These are phyloP conservation scores for Pristionchus arcanus DNA, from an alignment of 2,888 invertebrate species.

Conservation along the genomic window DNA sequence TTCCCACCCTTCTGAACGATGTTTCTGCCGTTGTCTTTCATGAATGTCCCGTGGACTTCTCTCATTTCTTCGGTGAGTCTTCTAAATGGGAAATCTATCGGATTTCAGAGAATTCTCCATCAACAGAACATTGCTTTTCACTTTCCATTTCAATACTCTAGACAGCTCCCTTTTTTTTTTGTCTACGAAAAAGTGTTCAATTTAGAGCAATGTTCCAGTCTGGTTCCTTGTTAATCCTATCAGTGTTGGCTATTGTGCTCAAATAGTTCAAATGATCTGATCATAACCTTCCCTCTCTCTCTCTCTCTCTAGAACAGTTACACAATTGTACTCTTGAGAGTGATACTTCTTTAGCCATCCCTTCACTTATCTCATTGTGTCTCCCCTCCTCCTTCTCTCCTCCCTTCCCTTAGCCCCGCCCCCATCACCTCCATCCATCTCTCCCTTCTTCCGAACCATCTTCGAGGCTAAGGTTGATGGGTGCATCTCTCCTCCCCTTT, in stretches of 20 bases:
- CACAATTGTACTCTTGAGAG: not conserved
- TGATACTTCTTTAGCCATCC: slow-evolving; percentile 10
- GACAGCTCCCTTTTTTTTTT: not conserved
- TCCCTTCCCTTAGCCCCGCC: not conserved
- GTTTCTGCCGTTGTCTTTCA: not conserved
- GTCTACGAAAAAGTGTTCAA: not conserved
- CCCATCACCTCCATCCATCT: not conserved
- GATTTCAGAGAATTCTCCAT: not conserved
- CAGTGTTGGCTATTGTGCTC: not conserved
- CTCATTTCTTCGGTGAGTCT: not conserved
- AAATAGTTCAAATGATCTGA: not conserved
- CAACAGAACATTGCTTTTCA: not conserved
- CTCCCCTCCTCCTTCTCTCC: not conserved
- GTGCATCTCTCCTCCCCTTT: not conserved
- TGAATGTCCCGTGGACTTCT: not conserved
- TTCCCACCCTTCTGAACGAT: not conserved
- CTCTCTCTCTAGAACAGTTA: not conserved
- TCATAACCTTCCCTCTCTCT: not conserved
- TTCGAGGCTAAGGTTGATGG: not conserved
- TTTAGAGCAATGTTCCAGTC: not conserved
- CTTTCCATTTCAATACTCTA: not conserved
- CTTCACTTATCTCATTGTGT: not conserved
- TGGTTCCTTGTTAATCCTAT: not conserved
- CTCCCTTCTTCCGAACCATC: not conserved
- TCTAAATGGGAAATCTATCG: not conserved